Conservation (phyloP, 2,113 vertebrate genomes). For the Narcine bancroftii region DNA sequence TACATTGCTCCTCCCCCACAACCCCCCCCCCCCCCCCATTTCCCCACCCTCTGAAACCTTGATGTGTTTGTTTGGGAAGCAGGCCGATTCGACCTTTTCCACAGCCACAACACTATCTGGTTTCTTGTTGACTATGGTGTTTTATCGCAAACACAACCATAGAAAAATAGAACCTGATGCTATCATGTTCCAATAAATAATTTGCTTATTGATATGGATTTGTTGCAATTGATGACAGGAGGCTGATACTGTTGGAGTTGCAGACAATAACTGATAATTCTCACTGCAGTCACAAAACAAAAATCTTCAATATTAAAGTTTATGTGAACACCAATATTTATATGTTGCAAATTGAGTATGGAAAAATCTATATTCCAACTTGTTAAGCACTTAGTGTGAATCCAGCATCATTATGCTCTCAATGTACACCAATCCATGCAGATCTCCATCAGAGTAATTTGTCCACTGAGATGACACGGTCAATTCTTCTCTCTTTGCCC, state of each 20-base stretch:
- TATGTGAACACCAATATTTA: not conserved
- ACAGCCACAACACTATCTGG: not conserved
- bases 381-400: not conserved
- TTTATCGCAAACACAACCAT: not conserved
- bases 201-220: not conserved
- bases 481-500: not conserved
- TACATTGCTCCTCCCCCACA: too few relatives aligned
- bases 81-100: too few relatives aligned
- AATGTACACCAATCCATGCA: conserved; percentile 13
- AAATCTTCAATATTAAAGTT: not conserved
- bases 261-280: not conserved
- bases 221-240: not conserved
- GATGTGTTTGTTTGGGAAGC: too few relatives aligned
- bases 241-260: not conserved
- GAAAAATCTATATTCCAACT: conserved; percentile 24
- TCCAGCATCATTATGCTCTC: conserved; percentile 32
- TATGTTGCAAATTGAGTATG: conserved; percentile 9
- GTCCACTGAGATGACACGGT: conserved; percentile 30
- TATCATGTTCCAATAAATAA: conserved; percentile 9
- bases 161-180: not conserved
- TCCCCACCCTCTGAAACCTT: too few relatives aligned
- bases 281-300: not conserved
- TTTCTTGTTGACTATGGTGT: not conserved
- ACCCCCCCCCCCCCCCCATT: too few relatives aligned
- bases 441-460: not conserved